Conservation (phyloP, 2,113 vertebrate genomes). For the Platichthys stellatus region DNA sequence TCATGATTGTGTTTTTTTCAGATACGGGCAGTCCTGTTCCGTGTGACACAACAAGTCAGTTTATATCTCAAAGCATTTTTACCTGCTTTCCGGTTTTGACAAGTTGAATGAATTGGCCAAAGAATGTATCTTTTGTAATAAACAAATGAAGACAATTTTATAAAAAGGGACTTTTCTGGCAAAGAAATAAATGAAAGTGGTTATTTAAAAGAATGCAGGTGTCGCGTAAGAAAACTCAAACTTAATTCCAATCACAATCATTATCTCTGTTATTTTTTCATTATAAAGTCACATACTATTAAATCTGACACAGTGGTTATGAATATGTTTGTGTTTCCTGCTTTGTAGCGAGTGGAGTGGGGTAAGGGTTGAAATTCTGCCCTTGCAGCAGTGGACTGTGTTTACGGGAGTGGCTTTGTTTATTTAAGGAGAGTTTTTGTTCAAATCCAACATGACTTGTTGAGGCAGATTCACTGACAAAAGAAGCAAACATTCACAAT, state of each 20-base stretch:
- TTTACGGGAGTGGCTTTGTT: slow-evolving; percentile 23
- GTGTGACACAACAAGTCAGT: neutral
- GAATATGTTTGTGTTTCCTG: neutral
- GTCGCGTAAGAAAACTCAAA: neutral
- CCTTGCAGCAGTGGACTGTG: slow-evolving; percentile 1
- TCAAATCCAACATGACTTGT: slow-evolving; percentile 37
- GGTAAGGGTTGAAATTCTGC: neutral
- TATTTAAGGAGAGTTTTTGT: neutral
- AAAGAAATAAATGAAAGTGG: neutral
- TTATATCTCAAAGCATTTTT: neutral
- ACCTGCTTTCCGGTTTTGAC: neutral
- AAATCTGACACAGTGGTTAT: neutral
- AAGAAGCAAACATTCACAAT: neutral
- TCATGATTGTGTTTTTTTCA: neutral
- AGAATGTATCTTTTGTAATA: neutral
- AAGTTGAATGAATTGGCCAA: neutral
- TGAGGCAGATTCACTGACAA: slow-evolving; percentile 5
- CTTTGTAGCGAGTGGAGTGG: slow-evolving; percentile 1
- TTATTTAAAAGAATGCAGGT: neutral
- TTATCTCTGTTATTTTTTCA: neutral
- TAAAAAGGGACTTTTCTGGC: neutral
- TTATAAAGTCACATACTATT: neutral
- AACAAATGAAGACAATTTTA: neutral
- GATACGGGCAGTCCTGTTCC: neutral
- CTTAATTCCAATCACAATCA: neutral